phyloP scores from a whole-genome alignment of 2,797 vertebrate species.

The Lithobates sylvaticus region DNA sequence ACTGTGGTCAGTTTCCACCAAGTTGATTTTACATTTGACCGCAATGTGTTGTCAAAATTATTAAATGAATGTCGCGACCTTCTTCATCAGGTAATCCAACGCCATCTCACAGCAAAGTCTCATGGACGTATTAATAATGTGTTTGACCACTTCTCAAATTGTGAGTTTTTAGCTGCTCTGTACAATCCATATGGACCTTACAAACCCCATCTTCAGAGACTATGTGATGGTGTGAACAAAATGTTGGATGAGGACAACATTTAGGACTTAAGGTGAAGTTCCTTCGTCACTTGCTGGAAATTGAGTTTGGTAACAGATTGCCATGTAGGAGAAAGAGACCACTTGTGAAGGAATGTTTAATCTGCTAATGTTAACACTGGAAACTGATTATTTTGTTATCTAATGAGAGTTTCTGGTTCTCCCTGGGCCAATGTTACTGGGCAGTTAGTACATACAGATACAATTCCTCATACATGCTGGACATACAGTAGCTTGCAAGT shows the following conservation, averaged over 20 bases:
- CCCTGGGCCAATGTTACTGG: slow-evolving; percentile 29
- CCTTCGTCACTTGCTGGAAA: slow-evolving; percentile 60
- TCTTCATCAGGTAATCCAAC: slow-evolving; percentile 81
- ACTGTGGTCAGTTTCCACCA: slow-evolving; percentile 84
- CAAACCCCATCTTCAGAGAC: slow-evolving; percentile 81
- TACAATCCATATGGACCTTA: slow-evolving; percentile 84
- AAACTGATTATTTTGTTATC: slow-evolving; percentile 60
- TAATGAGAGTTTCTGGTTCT: slow-evolving; percentile 62
- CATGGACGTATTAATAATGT: slow-evolving; percentile 82
- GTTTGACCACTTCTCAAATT: slow-evolving; percentile 84
- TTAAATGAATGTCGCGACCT: slow-evolving; percentile 81
- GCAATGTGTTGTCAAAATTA: slow-evolving; percentile 80
- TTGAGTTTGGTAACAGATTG: slow-evolving; percentile 66
- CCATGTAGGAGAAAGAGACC: slow-evolving; percentile 74
- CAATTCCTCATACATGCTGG: slow-evolving; percentile 55
- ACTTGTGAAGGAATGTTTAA: slow-evolving; percentile 60
- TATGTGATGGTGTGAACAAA: slow-evolving; percentile 84
- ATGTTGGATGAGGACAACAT: slow-evolving; percentile 85
- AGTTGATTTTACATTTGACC: slow-evolving; percentile 84
- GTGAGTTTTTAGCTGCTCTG: slow-evolving; percentile 83
- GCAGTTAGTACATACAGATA: slow-evolving; percentile 55
- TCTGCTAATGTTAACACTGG: slow-evolving; percentile 65
- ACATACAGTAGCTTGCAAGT: slow-evolving; percentile 6
- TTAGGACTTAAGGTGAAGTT: slow-evolving; percentile 61
- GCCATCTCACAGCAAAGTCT: slow-evolving; percentile 82